Evolutionary conservation across 2,797 vertebrate species (phyloP).

Genomic region (Sebastolobus alascanus): DNA sequence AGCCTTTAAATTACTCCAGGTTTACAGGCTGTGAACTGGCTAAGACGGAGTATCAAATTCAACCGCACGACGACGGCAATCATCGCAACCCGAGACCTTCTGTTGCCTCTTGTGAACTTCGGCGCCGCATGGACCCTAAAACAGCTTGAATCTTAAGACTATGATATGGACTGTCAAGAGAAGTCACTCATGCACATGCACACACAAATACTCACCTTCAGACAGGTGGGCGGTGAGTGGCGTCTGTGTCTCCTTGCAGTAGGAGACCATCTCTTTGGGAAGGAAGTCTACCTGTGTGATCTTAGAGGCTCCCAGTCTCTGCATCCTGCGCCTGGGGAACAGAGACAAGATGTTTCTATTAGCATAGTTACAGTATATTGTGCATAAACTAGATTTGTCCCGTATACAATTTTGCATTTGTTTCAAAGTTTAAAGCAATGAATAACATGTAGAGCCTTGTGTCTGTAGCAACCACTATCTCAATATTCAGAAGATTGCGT

Average conservation of each 20-base stretch:
- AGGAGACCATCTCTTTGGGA: constrained; percentile 94
- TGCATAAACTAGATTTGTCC: not conserved
- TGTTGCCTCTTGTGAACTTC: constrained; percentile 32
- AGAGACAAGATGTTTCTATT: constrained; percentile 39
- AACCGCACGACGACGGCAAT: constrained; percentile 60
- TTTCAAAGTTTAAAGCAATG: not conserved
- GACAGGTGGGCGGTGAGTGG: constrained; percentile 91
- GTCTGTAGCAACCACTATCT: not conserved
- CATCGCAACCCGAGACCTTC: constrained; percentile 35
- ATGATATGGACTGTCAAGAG: constrained; percentile 1
- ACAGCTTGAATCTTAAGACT: constrained; percentile 9
- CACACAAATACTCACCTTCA: constrained; percentile 87
- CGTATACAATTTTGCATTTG: not conserved
- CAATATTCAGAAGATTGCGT: not conserved
- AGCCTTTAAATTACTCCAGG: constrained; percentile 79
- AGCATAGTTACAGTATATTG: not conserved
- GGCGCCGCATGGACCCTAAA: constrained; percentile 11
- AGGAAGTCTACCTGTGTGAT: constrained; percentile 97
- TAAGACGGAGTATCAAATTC: constrained; percentile 58
- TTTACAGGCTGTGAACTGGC: constrained; percentile 63
- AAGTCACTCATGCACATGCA: not conserved
- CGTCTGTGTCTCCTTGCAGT: constrained; percentile 98
- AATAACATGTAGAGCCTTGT: not conserved
- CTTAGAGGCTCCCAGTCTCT: constrained; percentile 94
- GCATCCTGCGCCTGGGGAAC: constrained; percentile 88